These are phyloP conservation scores for Colinus virginianus DNA, from an alignment of 2,113 vertebrate species.

Conservation along the genomic window DNA sequence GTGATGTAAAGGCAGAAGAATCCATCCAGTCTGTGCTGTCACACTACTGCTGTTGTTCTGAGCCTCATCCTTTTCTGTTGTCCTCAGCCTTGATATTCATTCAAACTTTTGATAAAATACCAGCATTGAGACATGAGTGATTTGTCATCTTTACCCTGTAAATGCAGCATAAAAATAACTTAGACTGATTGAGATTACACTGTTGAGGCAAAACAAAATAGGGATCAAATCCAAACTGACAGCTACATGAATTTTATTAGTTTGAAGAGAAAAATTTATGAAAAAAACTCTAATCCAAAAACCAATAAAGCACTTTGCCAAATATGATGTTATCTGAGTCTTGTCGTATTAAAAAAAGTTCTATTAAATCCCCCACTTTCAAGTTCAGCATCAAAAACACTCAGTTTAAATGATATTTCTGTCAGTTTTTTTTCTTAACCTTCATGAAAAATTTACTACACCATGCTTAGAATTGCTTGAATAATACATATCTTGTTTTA, in stretches of 20 bases:
- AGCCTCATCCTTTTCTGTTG: background rate
- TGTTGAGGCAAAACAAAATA: constrained; percentile 68
- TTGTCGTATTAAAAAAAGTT: constrained; percentile 69
- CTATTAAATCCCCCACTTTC: constrained; percentile 67
- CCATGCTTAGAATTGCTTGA: constrained; percentile 67
- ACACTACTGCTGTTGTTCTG: background rate
- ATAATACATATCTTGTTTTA: constrained; percentile 74
- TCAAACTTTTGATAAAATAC: constrained; percentile 52
- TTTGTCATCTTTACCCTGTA: constrained; percentile 66
- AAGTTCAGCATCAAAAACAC: constrained; percentile 68
- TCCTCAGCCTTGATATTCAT: constrained; percentile 27
- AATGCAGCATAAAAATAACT: constrained; percentile 64
- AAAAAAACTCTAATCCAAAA: constrained; percentile 70
- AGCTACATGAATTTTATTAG: constrained; percentile 72
- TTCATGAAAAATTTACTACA: constrained; percentile 71
- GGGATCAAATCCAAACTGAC: constrained; percentile 67
- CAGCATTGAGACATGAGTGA: constrained; percentile 30
- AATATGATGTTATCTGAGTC: constrained; percentile 67
- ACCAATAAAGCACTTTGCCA: constrained; percentile 73
- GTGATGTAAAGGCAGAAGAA: background rate
- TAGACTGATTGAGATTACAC: constrained; percentile 57
- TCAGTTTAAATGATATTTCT: constrained; percentile 72
- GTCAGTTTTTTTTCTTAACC: constrained; percentile 72
- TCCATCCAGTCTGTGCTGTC: background rate
- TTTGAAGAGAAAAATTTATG: constrained; percentile 54